Conservation (phyloP, 2,797 vertebrate genomes). For the Centroberyx gerrardi region DNA sequence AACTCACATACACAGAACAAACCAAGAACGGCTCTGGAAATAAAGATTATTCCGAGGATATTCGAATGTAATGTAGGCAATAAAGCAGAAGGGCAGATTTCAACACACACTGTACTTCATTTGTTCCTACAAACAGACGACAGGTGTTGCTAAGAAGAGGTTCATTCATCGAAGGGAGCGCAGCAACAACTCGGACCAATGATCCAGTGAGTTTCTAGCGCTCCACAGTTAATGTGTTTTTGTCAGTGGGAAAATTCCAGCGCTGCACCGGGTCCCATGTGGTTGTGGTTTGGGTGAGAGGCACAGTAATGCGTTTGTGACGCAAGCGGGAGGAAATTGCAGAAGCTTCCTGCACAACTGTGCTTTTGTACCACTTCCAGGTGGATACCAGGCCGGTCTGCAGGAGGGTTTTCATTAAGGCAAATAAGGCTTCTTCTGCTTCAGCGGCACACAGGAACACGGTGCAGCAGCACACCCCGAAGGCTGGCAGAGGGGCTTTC, state of each 20-base stretch:
- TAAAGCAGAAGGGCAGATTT: background rate
- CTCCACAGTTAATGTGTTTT: constrained; percentile 66
- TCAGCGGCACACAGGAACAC: background rate
- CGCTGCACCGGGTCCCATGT: constrained; percentile 77
- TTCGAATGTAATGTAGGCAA: background rate
- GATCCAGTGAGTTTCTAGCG: constrained; percentile 25
- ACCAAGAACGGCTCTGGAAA: background rate
- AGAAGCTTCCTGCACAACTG: constrained; percentile 84
- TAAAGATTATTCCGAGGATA: background rate
- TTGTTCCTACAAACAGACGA: constrained; percentile 43
- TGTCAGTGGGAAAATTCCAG: constrained; percentile 81
- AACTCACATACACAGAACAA: background rate
- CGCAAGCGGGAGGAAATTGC: constrained; percentile 85
- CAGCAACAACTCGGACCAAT: constrained; percentile 28
- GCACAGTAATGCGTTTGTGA: constrained; percentile 81
- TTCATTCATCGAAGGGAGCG: constrained; percentile 56
- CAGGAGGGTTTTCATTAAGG: constrained; percentile 9
- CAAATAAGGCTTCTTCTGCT: constrained; percentile 41
- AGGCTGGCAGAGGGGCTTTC: constrained; percentile 27
- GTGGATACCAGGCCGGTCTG: constrained; percentile 66
- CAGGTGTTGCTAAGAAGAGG: constrained; percentile 71
- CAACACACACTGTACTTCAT: constrained; percentile 32
- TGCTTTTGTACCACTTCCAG: constrained; percentile 82
- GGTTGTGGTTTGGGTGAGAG: constrained; percentile 86
- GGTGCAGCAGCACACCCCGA: constrained; percentile 53